A percentile compares a stretch with the other conserved stretches of the same genome.
These are phyloP conservation scores for Limnephilus rhombicus DNA, from an alignment of 2,888 invertebrate genomes.

Conservation along the genomic window DNA sequence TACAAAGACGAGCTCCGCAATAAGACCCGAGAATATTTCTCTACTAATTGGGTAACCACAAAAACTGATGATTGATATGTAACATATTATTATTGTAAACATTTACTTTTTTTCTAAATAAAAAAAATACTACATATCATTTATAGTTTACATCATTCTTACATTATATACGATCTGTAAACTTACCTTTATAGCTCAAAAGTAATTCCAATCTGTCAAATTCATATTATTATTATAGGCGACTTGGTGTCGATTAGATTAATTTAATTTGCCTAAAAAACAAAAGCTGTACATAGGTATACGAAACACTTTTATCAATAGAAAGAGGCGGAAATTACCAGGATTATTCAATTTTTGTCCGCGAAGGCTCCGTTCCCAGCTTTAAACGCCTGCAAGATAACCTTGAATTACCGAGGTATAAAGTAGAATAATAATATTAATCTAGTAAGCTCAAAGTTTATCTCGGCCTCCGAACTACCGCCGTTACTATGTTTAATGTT, in stretches of 20 bases:
- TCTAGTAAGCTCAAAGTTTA: neutral
- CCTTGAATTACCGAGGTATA: neutral
- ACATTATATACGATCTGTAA: no score
- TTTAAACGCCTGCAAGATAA: neutral
- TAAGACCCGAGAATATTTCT: no score
- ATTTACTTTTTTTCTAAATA: no score
- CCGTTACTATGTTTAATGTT: conserved; percentile 26
- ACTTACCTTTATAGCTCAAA: no score
- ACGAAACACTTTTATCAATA: neutral
- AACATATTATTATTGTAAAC: no score
- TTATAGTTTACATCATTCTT: no score
- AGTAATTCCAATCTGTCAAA: no score
- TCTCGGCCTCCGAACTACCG: neutral
- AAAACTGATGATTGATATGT: no score
- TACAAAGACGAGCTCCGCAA: no score
- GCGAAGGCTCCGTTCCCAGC: neutral
- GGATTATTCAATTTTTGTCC: neutral
- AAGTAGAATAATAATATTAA: neutral
- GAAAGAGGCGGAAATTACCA: neutral
- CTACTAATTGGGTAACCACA: no score
- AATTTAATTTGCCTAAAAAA: no score
- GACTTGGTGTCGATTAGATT: neutral
- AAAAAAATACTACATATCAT: no score
- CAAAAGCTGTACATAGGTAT: neutral
- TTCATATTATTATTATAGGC: neutral